Conservation (phyloP, 2,888 invertebrate species). For the Leptothorax acervorum region DNA sequence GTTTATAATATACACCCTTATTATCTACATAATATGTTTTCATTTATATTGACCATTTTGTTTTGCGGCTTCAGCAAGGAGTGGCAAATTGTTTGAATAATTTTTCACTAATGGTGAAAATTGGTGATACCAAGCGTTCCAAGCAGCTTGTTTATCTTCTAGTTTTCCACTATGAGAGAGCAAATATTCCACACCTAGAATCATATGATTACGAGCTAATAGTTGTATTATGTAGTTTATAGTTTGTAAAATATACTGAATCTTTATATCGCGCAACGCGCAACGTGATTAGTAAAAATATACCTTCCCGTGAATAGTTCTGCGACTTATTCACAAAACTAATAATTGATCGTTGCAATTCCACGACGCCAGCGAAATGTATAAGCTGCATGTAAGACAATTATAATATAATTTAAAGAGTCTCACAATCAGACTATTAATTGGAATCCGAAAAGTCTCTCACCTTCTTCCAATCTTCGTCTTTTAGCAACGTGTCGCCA, state of each 20-base stretch:
- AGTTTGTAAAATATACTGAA: neutral
- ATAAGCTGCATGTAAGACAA: conserved; percentile 75
- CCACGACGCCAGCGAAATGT: conserved; percentile 74
- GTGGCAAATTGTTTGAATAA: conserved; percentile 73
- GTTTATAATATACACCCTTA: too few relatives aligned
- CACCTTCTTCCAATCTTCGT: conserved; percentile 75
- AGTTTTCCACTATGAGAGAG: conserved; percentile 71
- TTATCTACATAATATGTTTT: neutral
- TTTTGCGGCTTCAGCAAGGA: conserved; percentile 77
- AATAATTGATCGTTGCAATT: conserved; percentile 67
- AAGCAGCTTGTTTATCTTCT: conserved; percentile 75
- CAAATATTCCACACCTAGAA: conserved; percentile 76
- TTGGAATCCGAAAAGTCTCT: conserved; percentile 3
- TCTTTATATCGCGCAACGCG: neutral
- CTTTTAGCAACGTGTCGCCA: conserved; percentile 78
- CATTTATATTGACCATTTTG: conserved; percentile 77
- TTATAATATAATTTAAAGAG: neutral
- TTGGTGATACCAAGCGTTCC: conserved; percentile 78
- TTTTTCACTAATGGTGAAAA: conserved; percentile 73
- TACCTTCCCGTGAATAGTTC: conserved; percentile 76
- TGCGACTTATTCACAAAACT: conserved; percentile 57
- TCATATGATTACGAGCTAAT: conserved; percentile 2
- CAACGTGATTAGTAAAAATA: neutral
- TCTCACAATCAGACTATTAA: neutral
- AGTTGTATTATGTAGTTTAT: neutral